Conservation (phyloP, 2,888 invertebrate genomes). For the Dendrolimus houi region DNA sequence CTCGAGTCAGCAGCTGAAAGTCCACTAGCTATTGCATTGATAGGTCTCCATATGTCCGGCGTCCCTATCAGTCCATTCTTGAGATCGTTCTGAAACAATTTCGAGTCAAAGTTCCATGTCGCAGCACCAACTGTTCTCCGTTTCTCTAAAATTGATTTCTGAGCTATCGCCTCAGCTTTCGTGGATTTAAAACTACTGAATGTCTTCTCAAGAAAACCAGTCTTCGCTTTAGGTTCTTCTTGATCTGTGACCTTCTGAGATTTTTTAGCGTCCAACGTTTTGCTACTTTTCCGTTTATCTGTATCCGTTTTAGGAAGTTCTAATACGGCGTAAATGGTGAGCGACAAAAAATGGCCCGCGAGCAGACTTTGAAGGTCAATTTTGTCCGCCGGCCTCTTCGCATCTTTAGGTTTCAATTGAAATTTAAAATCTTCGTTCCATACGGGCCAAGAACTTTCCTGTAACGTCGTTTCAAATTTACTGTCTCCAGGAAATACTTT, state of each 20-base stretch:
- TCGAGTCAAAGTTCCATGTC: constrained; percentile 80
- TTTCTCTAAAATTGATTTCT: constrained; percentile 76
- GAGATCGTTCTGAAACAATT: constrained; percentile 78
- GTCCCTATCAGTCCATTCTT: constrained; percentile 78
- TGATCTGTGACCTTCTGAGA: constrained; percentile 51
- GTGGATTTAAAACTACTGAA: constrained; percentile 66
- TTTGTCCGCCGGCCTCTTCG: constrained; percentile 57
- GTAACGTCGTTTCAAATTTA: constrained; percentile 84
- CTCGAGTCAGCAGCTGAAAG: constrained; percentile 69
- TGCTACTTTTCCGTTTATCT: constrained; percentile 48
- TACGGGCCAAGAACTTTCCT: constrained; percentile 86
- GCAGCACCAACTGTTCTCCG: constrained; percentile 81
- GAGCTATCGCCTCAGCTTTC: constrained; percentile 56
- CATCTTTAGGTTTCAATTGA: constrained; percentile 75
- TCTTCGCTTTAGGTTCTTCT: constrained; percentile 65
- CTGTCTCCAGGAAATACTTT: constrained; percentile 86
- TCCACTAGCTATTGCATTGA: constrained; percentile 81
- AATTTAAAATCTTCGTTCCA: constrained; percentile 88
- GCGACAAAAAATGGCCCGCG: constrained; percentile 80
- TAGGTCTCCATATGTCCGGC: constrained; percentile 82
- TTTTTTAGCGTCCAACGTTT: constrained; percentile 49
- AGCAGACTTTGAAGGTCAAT: constrained; percentile 74
- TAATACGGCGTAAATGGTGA: constrained; percentile 81
- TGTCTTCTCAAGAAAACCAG: constrained; percentile 66
- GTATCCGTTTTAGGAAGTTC: constrained; percentile 70